phyloP scores from a whole-genome alignment of 2,797 vertebrate species.

The Staurois parvus region DNA sequence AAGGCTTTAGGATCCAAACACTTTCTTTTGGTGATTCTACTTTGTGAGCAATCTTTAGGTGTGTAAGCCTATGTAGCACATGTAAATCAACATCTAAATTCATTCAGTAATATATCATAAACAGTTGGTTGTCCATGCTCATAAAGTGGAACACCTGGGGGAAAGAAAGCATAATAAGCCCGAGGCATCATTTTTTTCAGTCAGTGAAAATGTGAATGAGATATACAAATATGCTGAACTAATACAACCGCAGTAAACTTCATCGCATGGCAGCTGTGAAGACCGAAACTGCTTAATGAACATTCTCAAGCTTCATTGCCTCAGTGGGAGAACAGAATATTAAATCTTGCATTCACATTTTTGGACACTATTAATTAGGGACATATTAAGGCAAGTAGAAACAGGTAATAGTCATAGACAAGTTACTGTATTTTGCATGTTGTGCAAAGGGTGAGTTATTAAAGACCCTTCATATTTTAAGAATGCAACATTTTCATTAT shows the following conservation, averaged over 20 bases:
- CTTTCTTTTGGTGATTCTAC: no score
- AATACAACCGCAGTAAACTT: conserved; percentile 46
- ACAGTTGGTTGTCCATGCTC: neutral
- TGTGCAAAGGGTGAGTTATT: no score
- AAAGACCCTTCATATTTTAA: no score
- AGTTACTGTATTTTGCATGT: neutral
- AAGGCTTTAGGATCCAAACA: no score
- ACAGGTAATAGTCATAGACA: conserved; percentile 11
- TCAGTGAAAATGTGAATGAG: conserved; percentile 28
- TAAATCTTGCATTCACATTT: conserved; percentile 38
- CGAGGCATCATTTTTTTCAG: conserved; percentile 20
- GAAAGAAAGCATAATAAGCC: conserved; percentile 14
- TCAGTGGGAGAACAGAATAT: conserved; percentile 47
- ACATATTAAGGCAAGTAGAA: conserved; percentile 47
- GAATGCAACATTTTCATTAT: no score
- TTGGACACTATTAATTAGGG: conserved; percentile 35
- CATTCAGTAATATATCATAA: neutral
- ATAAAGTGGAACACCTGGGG: conserved; percentile 16
- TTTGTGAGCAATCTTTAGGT: no score
- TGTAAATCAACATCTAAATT: neutral
- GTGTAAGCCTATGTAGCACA: no score
- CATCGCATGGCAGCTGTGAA: conserved; percentile 48
- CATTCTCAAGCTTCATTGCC: conserved; percentile 56
- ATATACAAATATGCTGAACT: conserved; percentile 41
- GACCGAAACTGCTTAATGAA: conserved; percentile 52